Conservation (phyloP, 2,113 vertebrate genomes). For the Brachypodius melanocephalos region DNA sequence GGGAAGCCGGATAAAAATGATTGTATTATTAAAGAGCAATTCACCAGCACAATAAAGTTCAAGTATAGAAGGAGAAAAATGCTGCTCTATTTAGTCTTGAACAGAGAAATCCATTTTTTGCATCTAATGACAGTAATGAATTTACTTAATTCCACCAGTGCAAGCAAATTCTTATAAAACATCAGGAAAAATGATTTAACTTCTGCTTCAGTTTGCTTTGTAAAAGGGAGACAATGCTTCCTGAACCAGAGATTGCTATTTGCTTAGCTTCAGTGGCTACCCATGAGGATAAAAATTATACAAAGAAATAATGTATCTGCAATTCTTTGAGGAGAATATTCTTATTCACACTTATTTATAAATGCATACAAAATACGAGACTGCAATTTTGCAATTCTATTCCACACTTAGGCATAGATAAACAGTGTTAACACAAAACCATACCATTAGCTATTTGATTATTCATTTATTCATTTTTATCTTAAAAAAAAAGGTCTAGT, state of each 20-base stretch:
- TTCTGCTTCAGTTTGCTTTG: not conserved
- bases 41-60: not conserved
- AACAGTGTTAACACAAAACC: not conserved
- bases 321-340: not conserved
- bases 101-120: not conserved
- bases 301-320: not conserved
- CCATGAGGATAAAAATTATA: not conserved
- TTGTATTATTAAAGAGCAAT: not conserved
- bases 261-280: not conserved
- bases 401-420: not conserved
- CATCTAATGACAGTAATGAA: not conserved
- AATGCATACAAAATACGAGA: not conserved
- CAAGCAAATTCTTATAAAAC: not conserved
- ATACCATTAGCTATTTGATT: not conserved
- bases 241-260: not conserved
- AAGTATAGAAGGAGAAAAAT: not conserved
- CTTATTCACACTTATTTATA: not conserved
- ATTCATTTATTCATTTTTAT: not conserved
- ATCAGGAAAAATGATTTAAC: not conserved
- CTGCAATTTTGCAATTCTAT: not conserved
- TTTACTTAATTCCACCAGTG: not conserved
- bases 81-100: not conserved
- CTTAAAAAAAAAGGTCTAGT: not conserved
- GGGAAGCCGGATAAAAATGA: not conserved
- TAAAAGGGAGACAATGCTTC: not conserved